Evolutionary conservation across 2,888 invertebrate species (phyloP).

Genomic region (Drosophila anceps): DNA sequence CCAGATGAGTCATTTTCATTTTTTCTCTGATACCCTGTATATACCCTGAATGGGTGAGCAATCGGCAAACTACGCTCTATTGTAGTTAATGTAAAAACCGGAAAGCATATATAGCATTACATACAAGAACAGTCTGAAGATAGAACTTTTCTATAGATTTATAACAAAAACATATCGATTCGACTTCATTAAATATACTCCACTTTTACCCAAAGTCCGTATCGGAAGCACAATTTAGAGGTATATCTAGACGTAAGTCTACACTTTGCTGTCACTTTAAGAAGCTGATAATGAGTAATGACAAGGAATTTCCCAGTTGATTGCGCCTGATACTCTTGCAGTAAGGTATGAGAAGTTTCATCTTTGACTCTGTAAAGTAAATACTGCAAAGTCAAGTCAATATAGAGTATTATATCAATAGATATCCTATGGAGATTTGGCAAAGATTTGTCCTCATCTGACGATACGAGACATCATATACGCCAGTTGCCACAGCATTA

Average conservation of each 20-base stretch:
- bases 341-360: too few species aligned
- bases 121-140: not conserved
- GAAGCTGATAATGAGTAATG: not conserved
- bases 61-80: too few species aligned
- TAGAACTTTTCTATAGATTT: not conserved
- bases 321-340: not conserved
- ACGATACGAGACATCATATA: too few species aligned
- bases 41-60: not conserved
- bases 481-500: too few species aligned
- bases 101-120: too few species aligned
- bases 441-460: too few species aligned
- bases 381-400: not conserved
- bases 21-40: constrained; percentile 18
- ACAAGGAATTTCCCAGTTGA: too few species aligned
- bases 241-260: not conserved
- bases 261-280: not conserved
- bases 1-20: constrained; percentile 69
- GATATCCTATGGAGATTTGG: too few species aligned
- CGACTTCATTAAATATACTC: too few species aligned
- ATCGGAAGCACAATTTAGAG: not conserved
- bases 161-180: not conserved
- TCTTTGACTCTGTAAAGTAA: not conserved
- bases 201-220: too few species aligned
- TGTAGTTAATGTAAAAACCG: not conserved
- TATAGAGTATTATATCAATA: not conserved